A percentile compares a stretch with the other conserved stretches of the same genome.
phyloP scores from a whole-genome alignment of 53 echinoderm and acorn worm genomes.

The Astropecten irregularis region DNA sequence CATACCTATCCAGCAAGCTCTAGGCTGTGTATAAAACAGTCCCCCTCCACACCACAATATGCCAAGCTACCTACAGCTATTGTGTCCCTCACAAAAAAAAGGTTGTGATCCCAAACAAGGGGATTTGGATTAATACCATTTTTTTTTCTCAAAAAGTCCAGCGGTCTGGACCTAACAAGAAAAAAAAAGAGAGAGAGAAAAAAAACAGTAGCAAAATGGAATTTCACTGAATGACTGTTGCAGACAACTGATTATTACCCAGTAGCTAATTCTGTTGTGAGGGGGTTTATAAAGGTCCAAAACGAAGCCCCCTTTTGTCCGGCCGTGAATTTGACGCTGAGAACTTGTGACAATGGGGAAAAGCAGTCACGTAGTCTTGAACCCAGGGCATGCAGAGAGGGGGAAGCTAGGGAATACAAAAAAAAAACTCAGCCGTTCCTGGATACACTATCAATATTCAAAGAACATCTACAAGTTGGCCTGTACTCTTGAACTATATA shows the following conservation, averaged over 20 bases:
- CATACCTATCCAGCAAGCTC: too few relatives aligned
- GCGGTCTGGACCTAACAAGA: too few relatives aligned
- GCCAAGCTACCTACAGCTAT: background rate
- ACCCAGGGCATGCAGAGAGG: too few relatives aligned
- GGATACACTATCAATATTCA: too few relatives aligned
- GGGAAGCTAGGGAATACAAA: too few relatives aligned
- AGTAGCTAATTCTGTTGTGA: background rate
- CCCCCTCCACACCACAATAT: too few relatives aligned
- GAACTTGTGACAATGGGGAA: constrained; percentile 25
- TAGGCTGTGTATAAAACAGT: constrained; percentile 1
- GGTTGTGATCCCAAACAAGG: constrained; percentile 16
- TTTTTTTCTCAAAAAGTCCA: background rate
- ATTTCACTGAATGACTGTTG: constrained; percentile 19
- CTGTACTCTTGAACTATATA: too few relatives aligned
- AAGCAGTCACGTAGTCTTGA: too few relatives aligned
- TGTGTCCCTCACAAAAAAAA: background rate
- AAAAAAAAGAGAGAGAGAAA: background rate
- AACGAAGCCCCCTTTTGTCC: constrained; percentile 15
- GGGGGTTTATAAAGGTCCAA: too few relatives aligned
- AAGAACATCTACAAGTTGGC: too few relatives aligned
- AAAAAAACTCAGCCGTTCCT: too few relatives aligned
- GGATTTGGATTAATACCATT: constrained; percentile 4
- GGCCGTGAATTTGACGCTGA: constrained; percentile 21
- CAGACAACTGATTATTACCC: constrained; percentile 3
- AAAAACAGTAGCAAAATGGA: constrained; percentile 41